Conservation (phyloP, 2,113 vertebrate genomes). For the Petaurus breviceps region DNA sequence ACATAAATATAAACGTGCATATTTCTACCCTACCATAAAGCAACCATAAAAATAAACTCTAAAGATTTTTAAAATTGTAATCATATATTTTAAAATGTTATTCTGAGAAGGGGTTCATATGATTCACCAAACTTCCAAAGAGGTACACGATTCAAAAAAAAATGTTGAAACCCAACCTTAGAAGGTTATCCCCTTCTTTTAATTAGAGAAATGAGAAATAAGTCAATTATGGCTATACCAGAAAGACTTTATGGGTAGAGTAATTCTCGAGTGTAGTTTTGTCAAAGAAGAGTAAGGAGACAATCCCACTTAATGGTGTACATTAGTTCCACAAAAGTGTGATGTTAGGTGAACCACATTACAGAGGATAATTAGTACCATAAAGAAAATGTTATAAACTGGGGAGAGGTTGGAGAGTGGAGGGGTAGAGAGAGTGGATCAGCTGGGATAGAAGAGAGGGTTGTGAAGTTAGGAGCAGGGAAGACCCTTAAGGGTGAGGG, state of each 20-base stretch:
- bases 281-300: neutral
- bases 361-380: neutral
- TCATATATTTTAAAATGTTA: neutral
- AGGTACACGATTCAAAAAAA: neutral
- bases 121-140: neutral
- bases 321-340: neutral
- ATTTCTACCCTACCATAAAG: neutral
- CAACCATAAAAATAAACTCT: neutral
- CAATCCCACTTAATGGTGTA: neutral
- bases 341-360: neutral
- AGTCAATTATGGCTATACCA: neutral
- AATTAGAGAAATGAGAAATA: neutral
- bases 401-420: neutral
- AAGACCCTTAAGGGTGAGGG: neutral
- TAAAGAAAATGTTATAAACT: neutral
- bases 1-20: neutral
- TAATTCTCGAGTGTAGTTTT: neutral
- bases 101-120: neutral
- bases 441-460: neutral
- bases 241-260: neutral
- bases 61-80: neutral
- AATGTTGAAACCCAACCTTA: neutral
- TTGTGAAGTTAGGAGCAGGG: neutral
- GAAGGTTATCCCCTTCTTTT: neutral
- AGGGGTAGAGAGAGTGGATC: neutral